Base-by-base conservation (phyloP, 1,140 invertebrate genomes). In the Zaprionus africanus region DNA sequence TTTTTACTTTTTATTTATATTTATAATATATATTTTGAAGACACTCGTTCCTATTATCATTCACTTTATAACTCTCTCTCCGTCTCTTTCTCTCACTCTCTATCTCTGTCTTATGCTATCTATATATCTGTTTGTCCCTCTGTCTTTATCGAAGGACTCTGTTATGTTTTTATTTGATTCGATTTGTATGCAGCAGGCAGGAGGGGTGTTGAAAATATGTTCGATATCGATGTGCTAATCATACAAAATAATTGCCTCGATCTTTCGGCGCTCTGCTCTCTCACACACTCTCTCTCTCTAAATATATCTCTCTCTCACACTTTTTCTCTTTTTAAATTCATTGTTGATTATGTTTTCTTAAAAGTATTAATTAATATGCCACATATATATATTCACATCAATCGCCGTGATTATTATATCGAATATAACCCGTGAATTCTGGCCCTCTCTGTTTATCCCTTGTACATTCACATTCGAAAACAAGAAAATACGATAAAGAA, bases 141-240 rank as follows among this genome's bases (percentile, higher is more conserved):
- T 82, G 53, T 76, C 61, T 77, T 57, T 74, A 54, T 78, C 43
- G 64, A 60, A 56, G 56, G 60, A 67, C 36, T 59, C 63, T 66
- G 56, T 58, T 58, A 34, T 57, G 24, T 49, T 60, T 28, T 67
- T 36, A 57, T 58, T 36, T 62, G 43, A 62, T 43, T 60, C 59
- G 63, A 38, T 63, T 77, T 73, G 60, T 73, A 69, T 63, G 65
- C 56, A 69, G 61, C 68, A 86, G 90, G 90, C 90, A 91, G 90
- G 90, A 91, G 90, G 90, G 90, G 90, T 91, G 90, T 91, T 91
- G 90, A 91, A 85, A 74, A 81, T 78, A 79, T 78, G 73, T 85
- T 90, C 73, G 78, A 82, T 81, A 63, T 68, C 69, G 54, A 86
- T 85, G 41, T 70, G 69, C 58, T 51, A 59, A 49, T 74, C 49